Evolutionary conservation across 2,888 invertebrate species (phyloP), one percentile per base, ranked within the genome.

Genomic region (Drosophila paranaensis): DNA sequence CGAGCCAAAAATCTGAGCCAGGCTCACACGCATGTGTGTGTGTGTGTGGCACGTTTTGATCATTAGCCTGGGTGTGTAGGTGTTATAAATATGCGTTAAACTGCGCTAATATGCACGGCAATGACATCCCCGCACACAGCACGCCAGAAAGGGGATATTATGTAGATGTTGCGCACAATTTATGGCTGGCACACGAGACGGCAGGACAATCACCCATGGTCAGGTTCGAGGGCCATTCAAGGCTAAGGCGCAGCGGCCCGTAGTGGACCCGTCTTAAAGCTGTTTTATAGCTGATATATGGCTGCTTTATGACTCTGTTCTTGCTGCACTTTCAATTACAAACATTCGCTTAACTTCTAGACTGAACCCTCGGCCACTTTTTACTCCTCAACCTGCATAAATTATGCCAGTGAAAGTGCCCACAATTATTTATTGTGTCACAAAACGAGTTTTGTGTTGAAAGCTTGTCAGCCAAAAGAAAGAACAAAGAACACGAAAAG

Each of bases 21-120:
- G 20, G 16, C 13, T 8, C 57, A 54, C 51, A 37, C 55, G 40
- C 74, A 69, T 53, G 62, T 64, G 69, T 55, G 60, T 66, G 69
- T 71, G 69, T 74, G 71, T 79, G 83, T 67, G 77, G 81, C 86
- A 86, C 88, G 88, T 86, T 86, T 86, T 78, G 74, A 79, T 85
- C 86, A 88, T 86, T 88, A 86, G 85, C 79, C 82, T 67, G 71
- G 50, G 74, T 65, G 40, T 39, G 73, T 80, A 81, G 82, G 85
- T 80, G 80, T 81, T 81, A 84, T 85, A 87, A 87, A 87, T 87
- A 84, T 82, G 74, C 75, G 78, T 87, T 81, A 87, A 86, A 77
- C 78, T 77, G 73, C 69, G 74, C 71, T 78, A 78, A 78, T 78
- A 78, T 77, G 74, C 74, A 77, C 60, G 66, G 63, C 69, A 63